Conservation (phyloP, 1,140 invertebrate genomes). For the Nymphalis io region DNA sequence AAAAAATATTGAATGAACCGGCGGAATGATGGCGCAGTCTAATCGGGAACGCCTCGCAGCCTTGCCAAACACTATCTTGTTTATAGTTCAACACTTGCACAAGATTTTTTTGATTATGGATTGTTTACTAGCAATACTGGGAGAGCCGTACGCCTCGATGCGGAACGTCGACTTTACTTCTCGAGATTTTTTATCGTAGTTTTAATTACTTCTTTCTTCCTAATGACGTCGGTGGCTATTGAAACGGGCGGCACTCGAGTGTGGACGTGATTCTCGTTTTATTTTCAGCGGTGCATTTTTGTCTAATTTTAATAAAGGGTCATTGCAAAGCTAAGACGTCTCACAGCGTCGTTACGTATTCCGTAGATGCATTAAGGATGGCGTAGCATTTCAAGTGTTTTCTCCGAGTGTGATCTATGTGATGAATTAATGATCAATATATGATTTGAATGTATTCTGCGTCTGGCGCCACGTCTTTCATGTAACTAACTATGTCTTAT, state of each 20-base stretch:
- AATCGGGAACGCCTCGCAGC: slow-evolving; percentile 63
- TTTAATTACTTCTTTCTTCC: slow-evolving; percentile 75
- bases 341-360: slow-evolving; percentile 41
- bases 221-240: slow-evolving; percentile 69
- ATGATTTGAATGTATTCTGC: slow-evolving; percentile 49
- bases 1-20: slow-evolving; percentile 80
- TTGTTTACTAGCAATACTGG: slow-evolving; percentile 52
- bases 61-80: slow-evolving; percentile 70
- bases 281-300: slow-evolving; percentile 57
- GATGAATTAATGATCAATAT: slow-evolving; percentile 56
- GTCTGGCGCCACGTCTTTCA: slow-evolving; percentile 51
- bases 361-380: slow-evolving; percentile 33
- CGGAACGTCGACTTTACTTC: slow-evolving; percentile 26
- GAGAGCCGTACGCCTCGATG: slow-evolving; percentile 6
- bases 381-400: slow-evolving; percentile 55
- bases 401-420: slow-evolving; percentile 56
- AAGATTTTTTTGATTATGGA: slow-evolving; percentile 58
- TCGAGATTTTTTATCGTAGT: slow-evolving; percentile 60
- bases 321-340: slow-evolving; percentile 28
- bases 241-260: slow-evolving; percentile 64
- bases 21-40: slow-evolving; percentile 73
- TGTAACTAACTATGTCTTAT: slow-evolving; percentile 43
- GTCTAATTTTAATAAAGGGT: slow-evolving; percentile 54
- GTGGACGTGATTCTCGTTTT: slow-evolving; percentile 65
- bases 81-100: slow-evolving; percentile 70